Evolutionary conservation across 2,113 vertebrate species (phyloP), one percentile per base, ranked within the genome.

Genomic region (Myiopsitta monachus): DNA sequence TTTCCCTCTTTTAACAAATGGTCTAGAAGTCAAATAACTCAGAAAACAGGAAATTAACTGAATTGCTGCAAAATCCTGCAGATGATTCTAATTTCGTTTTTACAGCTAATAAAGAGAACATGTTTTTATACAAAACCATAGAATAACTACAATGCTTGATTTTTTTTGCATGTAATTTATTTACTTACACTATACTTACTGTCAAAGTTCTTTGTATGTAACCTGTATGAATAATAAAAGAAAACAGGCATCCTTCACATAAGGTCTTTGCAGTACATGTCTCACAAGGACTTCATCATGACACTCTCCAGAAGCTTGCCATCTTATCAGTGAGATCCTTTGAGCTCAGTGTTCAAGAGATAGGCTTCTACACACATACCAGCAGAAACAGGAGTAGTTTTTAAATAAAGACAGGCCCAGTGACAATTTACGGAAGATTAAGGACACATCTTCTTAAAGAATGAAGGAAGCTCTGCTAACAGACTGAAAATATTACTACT

Each of bases 1-100:
- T 36, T 38, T 11, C 30, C 54, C 38, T 11, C 43, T 46, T 41
- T 54, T 95, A 95, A 85, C 41, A 95, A 83, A 70, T 90, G 88
- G 68, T 96, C 72, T 89, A 73, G 85, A 94, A 97, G 80, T 96
- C 95, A 96, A 92, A 89, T 92, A 97, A 96, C 79, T 95, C n/a
- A 95, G 87, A 97, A 96, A 96, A 97, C 98, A 98, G 97, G 97
- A 98, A 98, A 98, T 97, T 96, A 98, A 98, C 97, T 80, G 89
- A 97, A 91, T 96, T 96, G 93, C 89, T 83, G 74, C 88, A 84
- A 96, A 96, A 95, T 90, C 79, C 94, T 87, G 24, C 96, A 97
- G 95, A 91, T n/a, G 44, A 96, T 97, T 97, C 73, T 92, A 88
- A 94, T 95, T 97, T 97, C 94, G 21, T 67, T 94, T 88, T 96